A percentile compares a stretch with the other conserved stretches of the same genome.
Conservation (phyloP, 2,797 vertebrate species). For the Limnodromus scolopaceus region DNA sequence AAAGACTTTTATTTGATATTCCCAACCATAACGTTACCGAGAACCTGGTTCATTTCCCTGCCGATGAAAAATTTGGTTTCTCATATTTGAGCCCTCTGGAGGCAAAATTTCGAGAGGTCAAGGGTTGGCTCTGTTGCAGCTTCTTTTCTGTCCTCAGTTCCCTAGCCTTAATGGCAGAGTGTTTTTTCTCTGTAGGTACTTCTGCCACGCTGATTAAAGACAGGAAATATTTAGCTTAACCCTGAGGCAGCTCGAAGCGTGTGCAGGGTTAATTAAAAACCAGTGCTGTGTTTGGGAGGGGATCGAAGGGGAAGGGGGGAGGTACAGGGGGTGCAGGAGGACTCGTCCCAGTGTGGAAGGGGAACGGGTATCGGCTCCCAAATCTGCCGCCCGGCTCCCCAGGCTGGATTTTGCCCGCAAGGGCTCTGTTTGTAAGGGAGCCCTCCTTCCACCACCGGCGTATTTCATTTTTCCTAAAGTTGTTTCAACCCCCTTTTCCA, state of each 20-base stretch:
- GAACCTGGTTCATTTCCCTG: background rate
- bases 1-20: background rate
- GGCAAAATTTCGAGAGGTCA: background rate
- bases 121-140: background rate
- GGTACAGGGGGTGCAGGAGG: background rate
- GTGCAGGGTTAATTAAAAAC: constrained; percentile 37
- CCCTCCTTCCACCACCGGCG: background rate
- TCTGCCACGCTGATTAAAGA: background rate
- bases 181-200: background rate
- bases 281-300: background rate
- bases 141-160: constrained; percentile 17
- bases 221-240: constrained; percentile 12
- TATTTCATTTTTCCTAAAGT: background rate
- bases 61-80: background rate
- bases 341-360: background rate
- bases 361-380: fast-evolving
- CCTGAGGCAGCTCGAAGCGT: background rate
- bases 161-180: background rate
- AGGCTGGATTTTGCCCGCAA: background rate
- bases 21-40: background rate
- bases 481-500: background rate
- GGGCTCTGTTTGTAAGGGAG: background rate
- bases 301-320: background rate
- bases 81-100: background rate
- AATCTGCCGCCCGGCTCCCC: background rate